Conservation (phyloP, 2,113 vertebrate species). For the Nerophis ophidion region DNA sequence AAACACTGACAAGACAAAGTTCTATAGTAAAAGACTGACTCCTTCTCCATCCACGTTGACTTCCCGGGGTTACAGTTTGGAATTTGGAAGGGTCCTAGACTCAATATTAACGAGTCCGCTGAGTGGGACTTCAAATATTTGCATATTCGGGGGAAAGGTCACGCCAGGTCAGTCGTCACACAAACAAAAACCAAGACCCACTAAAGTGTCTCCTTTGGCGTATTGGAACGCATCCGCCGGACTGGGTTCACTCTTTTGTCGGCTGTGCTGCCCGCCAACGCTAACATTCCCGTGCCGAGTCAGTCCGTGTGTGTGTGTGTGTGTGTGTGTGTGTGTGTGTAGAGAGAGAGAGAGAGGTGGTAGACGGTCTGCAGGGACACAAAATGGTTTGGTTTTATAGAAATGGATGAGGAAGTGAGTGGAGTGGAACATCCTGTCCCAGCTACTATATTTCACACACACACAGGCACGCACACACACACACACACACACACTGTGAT, state of each 20-base stretch:
- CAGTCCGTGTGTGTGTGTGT: slow-evolving; percentile 11
- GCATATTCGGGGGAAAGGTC: slow-evolving; percentile 23
- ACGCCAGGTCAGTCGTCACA: slow-evolving; percentile 39
- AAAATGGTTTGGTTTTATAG: slow-evolving; percentile 43
- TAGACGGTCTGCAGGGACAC: slow-evolving; percentile 28
- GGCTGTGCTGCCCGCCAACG: slow-evolving; percentile 23
- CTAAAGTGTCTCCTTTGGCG: slow-evolving; percentile 42
- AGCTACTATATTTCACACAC: slow-evolving; percentile 43
- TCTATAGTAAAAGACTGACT: too few relatives aligned
- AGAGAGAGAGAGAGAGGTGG: slow-evolving; percentile 21
- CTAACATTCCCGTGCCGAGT: slow-evolving; percentile 36
- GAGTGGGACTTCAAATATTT: slow-evolving; percentile 33
- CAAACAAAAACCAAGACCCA: slow-evolving; percentile 39
- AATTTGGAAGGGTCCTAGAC: too few relatives aligned
- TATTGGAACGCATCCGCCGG: slow-evolving; percentile 17
- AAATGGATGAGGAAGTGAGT: slow-evolving; percentile 56
- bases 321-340: slow-evolving; percentile 22
- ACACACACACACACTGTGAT: slow-evolving; percentile 53
- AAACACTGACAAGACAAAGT: too few relatives aligned
- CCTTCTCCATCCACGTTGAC: too few relatives aligned
- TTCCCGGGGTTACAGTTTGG: too few relatives aligned
- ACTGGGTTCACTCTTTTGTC: slow-evolving; percentile 50
- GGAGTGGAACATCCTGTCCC: slow-evolving; percentile 60
- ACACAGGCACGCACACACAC: slow-evolving; percentile 24
- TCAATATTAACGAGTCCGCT: too few relatives aligned